Evolutionary conservation across 2,888 invertebrate species (phyloP).

Genomic region (Glyphotaelius pellucidus): DNA sequence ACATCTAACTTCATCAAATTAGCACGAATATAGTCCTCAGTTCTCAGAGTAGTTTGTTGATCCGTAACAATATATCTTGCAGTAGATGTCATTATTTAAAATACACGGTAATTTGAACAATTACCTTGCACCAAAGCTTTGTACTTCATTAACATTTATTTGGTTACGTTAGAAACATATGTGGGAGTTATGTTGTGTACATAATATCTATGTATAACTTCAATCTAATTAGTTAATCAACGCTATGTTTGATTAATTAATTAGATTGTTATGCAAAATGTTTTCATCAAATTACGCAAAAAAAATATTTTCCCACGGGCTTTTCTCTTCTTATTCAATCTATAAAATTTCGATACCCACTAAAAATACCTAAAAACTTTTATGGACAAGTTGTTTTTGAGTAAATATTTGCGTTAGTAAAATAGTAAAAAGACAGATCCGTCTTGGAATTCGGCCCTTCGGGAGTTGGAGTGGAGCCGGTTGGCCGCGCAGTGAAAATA

Average conservation of each 20-base stretch:
- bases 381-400: not conserved
- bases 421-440: not conserved
- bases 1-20: not conserved
- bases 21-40: not conserved
- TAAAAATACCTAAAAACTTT: not conserved
- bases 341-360: not conserved
- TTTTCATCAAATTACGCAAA: not conserved
- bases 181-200: too few species aligned
- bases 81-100: not conserved
- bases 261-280: too few species aligned
- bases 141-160: not conserved
- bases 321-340: not conserved
- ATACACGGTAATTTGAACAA: not conserved
- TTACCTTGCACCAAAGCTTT: not conserved
- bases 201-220: not conserved
- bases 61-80: not conserved
- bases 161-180: not conserved
- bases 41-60: not conserved
- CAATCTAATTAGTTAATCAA: not conserved
- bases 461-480: not conserved
- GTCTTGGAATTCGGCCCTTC: not conserved
- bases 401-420: not conserved
- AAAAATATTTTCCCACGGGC: not conserved
- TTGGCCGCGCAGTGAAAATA: slow-evolving; percentile 24
- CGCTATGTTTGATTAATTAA: not conserved